These are phyloP conservation scores for Chaenodraco wilsoni DNA, from an alignment of 2,797 vertebrate species.

Conservation along the genomic window DNA sequence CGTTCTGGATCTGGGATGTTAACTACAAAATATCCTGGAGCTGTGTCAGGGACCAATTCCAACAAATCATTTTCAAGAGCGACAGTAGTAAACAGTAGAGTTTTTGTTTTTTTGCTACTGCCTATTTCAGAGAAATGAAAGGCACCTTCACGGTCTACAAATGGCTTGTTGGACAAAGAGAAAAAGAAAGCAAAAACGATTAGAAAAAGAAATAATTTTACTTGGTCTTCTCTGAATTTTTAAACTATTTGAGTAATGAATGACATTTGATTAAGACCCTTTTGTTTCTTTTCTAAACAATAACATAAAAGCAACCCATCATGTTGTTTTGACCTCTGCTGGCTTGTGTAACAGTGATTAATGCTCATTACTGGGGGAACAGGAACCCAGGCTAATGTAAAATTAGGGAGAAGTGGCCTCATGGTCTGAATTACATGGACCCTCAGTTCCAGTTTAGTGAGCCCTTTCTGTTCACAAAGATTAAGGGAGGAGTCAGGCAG, in stretches of 20 bases:
- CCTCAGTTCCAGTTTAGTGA: conserved; percentile 81
- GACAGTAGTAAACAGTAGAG: conserved; percentile 72
- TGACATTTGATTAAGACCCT: conserved; percentile 43
- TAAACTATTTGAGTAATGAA: conserved; percentile 41
- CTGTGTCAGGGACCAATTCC: conserved; percentile 77
- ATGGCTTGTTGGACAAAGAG: conserved; percentile 43
- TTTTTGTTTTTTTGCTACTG: conserved; percentile 33
- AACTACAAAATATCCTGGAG: conserved; percentile 77
- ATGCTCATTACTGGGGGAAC: conserved; percentile 68
- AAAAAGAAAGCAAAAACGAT: conserved; percentile 53
- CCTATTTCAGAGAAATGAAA: conserved; percentile 69
- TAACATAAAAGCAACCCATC: conserved; percentile 46
- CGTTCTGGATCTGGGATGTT: conserved; percentile 64
- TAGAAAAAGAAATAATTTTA: conserved; percentile 29
- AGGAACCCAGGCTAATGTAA: conserved; percentile 78
- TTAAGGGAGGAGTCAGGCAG: conserved; percentile 84
- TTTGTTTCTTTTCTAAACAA: conserved; percentile 29
- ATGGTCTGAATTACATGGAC: conserved; percentile 82
- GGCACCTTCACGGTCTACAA: conserved; percentile 63
- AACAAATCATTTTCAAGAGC: conserved; percentile 81
- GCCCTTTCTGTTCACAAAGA: conserved; percentile 82
- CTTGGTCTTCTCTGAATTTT: conserved; percentile 32
- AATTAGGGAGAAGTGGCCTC: conserved; percentile 82
- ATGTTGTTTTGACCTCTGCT: conserved; percentile 62
- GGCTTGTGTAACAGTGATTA: conserved; percentile 71